A percentile compares a stretch with the other conserved stretches of the same genome.
phyloP scores from a whole-genome alignment of 1,140 invertebrate genomes.

The Drosophila dunni region DNA sequence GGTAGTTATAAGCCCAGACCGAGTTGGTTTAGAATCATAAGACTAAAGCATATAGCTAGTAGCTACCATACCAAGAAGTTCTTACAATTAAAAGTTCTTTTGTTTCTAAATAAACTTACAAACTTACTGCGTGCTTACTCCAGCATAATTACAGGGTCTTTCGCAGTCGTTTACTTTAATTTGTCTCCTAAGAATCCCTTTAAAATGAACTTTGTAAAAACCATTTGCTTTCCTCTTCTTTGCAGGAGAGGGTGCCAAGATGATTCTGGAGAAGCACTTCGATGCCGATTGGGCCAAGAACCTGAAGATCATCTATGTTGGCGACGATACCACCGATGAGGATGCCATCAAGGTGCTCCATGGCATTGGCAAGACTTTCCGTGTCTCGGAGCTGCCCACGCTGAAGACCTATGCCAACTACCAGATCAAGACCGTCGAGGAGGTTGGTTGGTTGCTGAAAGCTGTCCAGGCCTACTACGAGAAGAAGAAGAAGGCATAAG shows the following conservation, averaged over 20 bases:
- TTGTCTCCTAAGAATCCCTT: neutral
- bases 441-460: slow-evolving; percentile 93
- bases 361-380: slow-evolving; percentile 95
- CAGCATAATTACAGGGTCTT: too few relatives aligned
- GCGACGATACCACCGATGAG: slow-evolving; percentile 95
- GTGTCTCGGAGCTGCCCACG: slow-evolving; percentile 92
- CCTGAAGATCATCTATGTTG: slow-evolving; percentile 94
- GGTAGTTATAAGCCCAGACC: too few relatives aligned
- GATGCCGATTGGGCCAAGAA: slow-evolving; percentile 96
- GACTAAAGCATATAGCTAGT: too few relatives aligned
- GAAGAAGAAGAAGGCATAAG: slow-evolving; percentile 82
- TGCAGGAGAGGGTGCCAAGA: slow-evolving; percentile 92
- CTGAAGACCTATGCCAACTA: slow-evolving; percentile 93
- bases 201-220: neutral
- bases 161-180: neutral
- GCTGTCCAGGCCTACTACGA: slow-evolving; percentile 89
- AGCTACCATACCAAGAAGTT: too few relatives aligned
- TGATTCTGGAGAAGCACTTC: slow-evolving; percentile 94
- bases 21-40: too few relatives aligned
- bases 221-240: slow-evolving; percentile 6
- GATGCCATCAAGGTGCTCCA: slow-evolving; percentile 95
- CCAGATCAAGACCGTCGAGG: slow-evolving; percentile 93
- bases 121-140: too few relatives aligned
- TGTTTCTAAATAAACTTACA: too few relatives aligned
- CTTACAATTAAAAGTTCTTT: too few relatives aligned